Percentiles rank a stretch among this genome's conserved stretches.
Conservation (phyloP, 2,797 vertebrate genomes). For the Pangasius djambal region DNA sequence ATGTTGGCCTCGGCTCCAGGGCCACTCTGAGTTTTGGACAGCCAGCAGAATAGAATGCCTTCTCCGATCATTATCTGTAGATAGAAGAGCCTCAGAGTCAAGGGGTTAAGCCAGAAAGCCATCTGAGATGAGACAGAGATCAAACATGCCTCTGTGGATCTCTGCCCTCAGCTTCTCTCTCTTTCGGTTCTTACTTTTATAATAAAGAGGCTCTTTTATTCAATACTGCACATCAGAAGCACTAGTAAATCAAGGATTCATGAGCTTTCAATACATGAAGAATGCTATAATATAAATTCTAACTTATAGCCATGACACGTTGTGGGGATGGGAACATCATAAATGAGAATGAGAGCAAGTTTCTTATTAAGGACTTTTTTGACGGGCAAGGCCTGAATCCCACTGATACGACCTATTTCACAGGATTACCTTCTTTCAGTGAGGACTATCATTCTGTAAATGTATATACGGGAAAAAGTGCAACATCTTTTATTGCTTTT, state of each 20-base stretch:
- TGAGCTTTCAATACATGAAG: not conserved
- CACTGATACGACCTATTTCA: conserved; percentile 7
- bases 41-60: conserved; percentile 94
- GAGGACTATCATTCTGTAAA: not conserved
- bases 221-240: not conserved
- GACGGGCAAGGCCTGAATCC: not conserved
- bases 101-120: conserved; percentile 19
- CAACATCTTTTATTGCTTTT: not conserved
- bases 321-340: not conserved
- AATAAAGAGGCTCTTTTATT: conserved; percentile 7
- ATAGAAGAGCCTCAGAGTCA: conserved; percentile 43
- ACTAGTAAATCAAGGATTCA: not conserved
- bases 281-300: not conserved
- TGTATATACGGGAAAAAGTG: not conserved
- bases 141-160: conserved; percentile 33
- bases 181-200: not conserved
- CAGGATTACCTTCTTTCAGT: conserved; percentile 2
- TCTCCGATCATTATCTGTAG: conserved; percentile 96
- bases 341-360: not conserved
- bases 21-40: conserved; percentile 84
- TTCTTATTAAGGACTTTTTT: not conserved
- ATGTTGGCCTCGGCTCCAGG: conserved; percentile 88
- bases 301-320: not conserved
- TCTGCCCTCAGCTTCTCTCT: conserved; percentile 27
- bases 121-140: conserved; percentile 27